These are phyloP conservation scores for Actinernus sp. DNA, from an alignment of 92 coral and sea anemone species.

Conservation along the genomic window DNA sequence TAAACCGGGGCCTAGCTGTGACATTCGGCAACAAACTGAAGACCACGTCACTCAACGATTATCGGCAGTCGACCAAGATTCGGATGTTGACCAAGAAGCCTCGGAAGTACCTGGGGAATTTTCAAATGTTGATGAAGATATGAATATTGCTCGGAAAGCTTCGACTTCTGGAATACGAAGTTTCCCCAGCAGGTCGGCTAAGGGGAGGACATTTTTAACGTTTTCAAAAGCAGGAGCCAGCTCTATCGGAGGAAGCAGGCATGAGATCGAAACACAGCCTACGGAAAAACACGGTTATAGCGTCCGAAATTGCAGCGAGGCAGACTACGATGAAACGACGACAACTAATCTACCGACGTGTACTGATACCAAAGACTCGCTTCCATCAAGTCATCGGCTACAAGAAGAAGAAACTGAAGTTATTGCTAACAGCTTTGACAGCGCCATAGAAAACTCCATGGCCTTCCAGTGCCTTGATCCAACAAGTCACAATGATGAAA, in stretches of 20 bases:
- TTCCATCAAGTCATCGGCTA: too few relatives aligned
- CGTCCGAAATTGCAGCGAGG: neutral
- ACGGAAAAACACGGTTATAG: neutral
- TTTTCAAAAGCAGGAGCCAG: neutral
- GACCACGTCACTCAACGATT: neutral
- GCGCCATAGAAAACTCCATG: neutral
- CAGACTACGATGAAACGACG: neutral
- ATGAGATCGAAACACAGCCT: neutral
- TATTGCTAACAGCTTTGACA: neutral
- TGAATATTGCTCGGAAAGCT: too few relatives aligned
- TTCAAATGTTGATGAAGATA: neutral
- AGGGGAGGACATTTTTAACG: neutral
- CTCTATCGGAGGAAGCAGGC: neutral
- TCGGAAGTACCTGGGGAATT: neutral
- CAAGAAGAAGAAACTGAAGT: neutral
- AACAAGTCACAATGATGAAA: neutral
- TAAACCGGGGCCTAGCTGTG: slow-evolving; percentile 26
- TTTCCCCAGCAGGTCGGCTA: neutral
- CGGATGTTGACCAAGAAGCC: neutral
- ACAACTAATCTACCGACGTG: too few relatives aligned
- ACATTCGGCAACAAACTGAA: neutral
- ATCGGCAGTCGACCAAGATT: neutral
- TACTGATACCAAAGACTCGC: too few relatives aligned
- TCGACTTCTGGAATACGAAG: too few relatives aligned
- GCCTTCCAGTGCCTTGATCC: neutral